Evolutionary conservation across 2,113 vertebrate species (phyloP), one percentile per base, ranked within the genome.

Genomic region (Oriolus oriolus): DNA sequence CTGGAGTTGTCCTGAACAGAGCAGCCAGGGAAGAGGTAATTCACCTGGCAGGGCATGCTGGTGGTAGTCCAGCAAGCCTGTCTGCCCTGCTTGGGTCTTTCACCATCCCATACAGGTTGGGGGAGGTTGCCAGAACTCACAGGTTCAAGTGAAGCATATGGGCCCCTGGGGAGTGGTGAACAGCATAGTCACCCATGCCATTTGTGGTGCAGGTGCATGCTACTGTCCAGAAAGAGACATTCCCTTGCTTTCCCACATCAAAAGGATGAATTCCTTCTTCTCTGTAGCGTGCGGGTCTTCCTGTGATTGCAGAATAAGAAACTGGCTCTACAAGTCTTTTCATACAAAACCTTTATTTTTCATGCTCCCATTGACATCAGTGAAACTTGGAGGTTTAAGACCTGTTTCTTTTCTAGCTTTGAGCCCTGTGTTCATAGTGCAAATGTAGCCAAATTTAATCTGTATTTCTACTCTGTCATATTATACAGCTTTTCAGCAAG

Each of bases 111-210:
- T 19, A 30, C 3, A 8, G 54, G 42, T 37, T 60, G 33, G 52
- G 60, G 77, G 70, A 21, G 31, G 35, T 42, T 70, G n/a, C 35
- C 86, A 66, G 70, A 61, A n/a, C 45, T 61, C 35, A 4, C 8
- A 20, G 59, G 24, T 42, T 65, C n/a, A 20, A 59, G 49, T 6
- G 76, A 24, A 60, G 35, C 0, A 0, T 12, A 2, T 6, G 37
- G 28, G 28, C 22, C 44, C 54, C n/a, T 39, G 41, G 22, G 59
- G n/a, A n/a, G 63, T 35, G 22, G 28, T n/a, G 50, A 74, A 13
- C 1, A 3, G 44, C 1, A 0, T 0, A 6, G 37, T 56, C 27
- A 71, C 35, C 23, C 0, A 1, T n/a, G 27, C 37, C 27, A 11
- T 42, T 17, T 21, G 28, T 18, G 22, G 30, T 50, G 41, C 50